Conservation (phyloP, 1,140 invertebrate genomes). For the Drosophila yakuba region DNA sequence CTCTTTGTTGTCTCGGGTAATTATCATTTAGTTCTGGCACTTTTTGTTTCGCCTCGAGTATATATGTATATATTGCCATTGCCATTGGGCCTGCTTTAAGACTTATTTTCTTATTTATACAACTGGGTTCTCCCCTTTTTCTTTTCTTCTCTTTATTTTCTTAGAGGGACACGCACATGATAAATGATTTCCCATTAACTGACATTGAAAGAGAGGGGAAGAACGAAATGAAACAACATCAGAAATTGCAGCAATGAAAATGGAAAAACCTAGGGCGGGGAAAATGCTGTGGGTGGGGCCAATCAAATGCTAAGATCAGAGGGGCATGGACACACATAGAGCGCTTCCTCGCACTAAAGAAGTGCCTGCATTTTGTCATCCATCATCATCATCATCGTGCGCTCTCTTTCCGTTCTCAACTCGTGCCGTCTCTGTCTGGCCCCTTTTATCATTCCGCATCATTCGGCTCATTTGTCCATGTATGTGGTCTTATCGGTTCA, state of each 20-base stretch:
- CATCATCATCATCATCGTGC: slow-evolving; percentile 57
- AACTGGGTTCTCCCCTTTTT: slow-evolving; percentile 7
- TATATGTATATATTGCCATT: neutral
- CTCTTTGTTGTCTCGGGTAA: slow-evolving; percentile 52
- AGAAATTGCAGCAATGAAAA: slow-evolving; percentile 42
- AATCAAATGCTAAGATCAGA: slow-evolving; percentile 25
- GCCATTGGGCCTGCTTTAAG: neutral
- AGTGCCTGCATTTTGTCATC: slow-evolving; percentile 72
- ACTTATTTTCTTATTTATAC: slow-evolving; percentile 5
- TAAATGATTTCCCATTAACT: slow-evolving; percentile 84
- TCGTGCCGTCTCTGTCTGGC: slow-evolving; percentile 14
- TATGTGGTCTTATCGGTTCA: slow-evolving; percentile 33
- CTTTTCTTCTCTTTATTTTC: slow-evolving; percentile 8
- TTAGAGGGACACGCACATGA: slow-evolving; percentile 69
- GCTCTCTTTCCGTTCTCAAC: slow-evolving; percentile 1
- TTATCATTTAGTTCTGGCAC: slow-evolving; percentile 82
- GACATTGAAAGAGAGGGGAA: slow-evolving; percentile 54
- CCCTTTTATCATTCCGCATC: slow-evolving; percentile 39
- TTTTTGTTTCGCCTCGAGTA: slow-evolving; percentile 53
- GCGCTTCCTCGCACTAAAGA: slow-evolving; percentile 3
- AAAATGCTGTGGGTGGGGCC: slow-evolving; percentile 3
- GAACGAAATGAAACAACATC: slow-evolving; percentile 33
- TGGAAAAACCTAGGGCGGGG: slow-evolving; percentile 4
- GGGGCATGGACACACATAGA: slow-evolving; percentile 1
- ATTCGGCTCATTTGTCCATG: slow-evolving; percentile 36